Conservation (phyloP, 2,888 invertebrate genomes). For the Aphidoletes aphidimyza region DNA sequence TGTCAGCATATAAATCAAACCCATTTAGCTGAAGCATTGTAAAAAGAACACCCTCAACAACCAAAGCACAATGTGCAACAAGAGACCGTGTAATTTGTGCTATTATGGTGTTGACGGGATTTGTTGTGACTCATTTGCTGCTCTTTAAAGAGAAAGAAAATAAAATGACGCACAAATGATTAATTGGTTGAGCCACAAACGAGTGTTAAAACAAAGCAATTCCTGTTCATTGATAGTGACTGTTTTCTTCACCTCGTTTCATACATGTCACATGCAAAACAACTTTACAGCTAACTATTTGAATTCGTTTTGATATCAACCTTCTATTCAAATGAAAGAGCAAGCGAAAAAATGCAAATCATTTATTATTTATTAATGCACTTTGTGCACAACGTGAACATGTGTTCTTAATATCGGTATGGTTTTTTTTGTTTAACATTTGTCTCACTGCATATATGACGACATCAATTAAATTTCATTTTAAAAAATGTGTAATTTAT, state of each 20-base stretch:
- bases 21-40: neutral
- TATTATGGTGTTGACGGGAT: constrained; percentile 13
- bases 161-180: constrained; percentile 9
- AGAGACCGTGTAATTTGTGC: neutral
- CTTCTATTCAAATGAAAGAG: neutral
- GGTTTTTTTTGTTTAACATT: neutral
- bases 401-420: constrained; percentile 24
- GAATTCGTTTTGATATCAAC: no score
- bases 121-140: neutral
- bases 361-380: neutral
- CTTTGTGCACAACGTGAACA: constrained; percentile 18
- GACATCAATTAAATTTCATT: constrained; percentile 40
- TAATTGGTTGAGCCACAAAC: constrained; percentile 17
- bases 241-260: no score
- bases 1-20: neutral
- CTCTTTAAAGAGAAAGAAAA: neutral
- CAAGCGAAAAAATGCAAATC: neutral
- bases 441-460: neutral
- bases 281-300: neutral
- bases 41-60: constrained; percentile 14
- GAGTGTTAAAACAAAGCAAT: constrained; percentile 15
- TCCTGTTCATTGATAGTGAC: neutral
- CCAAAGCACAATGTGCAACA: neutral
- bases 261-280: no score
- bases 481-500: neutral